These are phyloP conservation scores for Campoletis raptor DNA, from an alignment of 2,888 invertebrate genomes.

Conservation along the genomic window DNA sequence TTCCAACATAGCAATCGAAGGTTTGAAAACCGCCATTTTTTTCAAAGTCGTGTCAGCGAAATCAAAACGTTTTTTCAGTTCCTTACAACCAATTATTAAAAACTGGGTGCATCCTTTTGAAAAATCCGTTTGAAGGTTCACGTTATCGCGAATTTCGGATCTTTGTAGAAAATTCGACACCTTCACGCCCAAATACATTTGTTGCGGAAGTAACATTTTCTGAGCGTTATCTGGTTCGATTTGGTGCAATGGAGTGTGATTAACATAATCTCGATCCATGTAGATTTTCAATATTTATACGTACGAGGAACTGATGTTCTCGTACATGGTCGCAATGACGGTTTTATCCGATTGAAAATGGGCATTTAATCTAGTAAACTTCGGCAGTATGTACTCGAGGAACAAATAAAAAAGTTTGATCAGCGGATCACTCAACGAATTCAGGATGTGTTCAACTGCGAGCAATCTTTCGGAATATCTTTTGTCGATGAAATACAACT, in stretches of 20 bases:
- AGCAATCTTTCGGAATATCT: too few relatives aligned
- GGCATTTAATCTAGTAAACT: too few relatives aligned
- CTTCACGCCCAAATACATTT: constrained; percentile 68
- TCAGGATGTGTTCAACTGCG: too few relatives aligned
- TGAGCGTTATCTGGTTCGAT: not conserved
- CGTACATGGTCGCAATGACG: too few relatives aligned
- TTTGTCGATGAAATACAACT: too few relatives aligned
- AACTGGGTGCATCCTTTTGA: constrained; percentile 59
- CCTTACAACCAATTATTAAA: constrained; percentile 48
- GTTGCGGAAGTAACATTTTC: constrained; percentile 34
- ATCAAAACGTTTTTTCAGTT: too few relatives aligned
- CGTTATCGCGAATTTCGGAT: constrained; percentile 36
- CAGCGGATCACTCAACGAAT: too few relatives aligned
- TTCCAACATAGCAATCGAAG: constrained; percentile 37
- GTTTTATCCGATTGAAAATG: too few relatives aligned
- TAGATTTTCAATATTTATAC: not conserved
- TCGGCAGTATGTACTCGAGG: too few relatives aligned
- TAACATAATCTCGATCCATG: constrained; percentile 5
- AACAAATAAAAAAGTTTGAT: too few relatives aligned
- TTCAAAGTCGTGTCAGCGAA: constrained; percentile 53
- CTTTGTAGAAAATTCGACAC: constrained; percentile 58
- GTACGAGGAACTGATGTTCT: not conserved
- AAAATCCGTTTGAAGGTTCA: constrained; percentile 2
- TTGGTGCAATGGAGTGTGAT: not conserved
- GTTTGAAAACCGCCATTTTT: constrained; percentile 43